These are phyloP conservation scores for Brachyptera risi DNA, from an alignment of 2,888 invertebrate species.

Conservation along the genomic window DNA sequence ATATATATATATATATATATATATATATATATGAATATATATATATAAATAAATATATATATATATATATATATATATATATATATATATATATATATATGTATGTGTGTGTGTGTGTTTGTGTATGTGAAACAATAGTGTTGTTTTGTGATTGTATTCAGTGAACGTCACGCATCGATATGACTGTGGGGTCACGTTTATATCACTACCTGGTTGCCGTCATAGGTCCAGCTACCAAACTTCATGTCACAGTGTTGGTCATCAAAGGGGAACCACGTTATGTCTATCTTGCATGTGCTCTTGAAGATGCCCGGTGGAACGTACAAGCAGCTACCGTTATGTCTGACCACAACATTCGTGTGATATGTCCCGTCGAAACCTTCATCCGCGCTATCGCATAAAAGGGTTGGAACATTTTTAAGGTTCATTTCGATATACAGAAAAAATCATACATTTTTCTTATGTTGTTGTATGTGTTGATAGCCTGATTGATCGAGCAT, in stretches of 20 bases:
- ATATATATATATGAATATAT: no score
- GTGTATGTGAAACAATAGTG: no score
- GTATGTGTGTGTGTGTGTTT: no score
- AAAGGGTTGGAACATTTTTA: not conserved
- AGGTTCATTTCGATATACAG: constrained; percentile 22
- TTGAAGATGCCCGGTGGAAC: constrained; percentile 99
- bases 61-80: no score
- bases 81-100: no score
- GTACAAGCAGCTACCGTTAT: constrained; percentile 98
- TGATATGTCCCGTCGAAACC: constrained; percentile 99
- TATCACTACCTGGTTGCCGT: constrained; percentile 82
- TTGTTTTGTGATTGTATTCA: no score
- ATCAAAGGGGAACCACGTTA: constrained; percentile 99
- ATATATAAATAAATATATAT: no score
- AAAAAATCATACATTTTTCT: constrained; percentile 18
- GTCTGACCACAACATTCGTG: constrained; percentile 98
- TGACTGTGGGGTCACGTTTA: constrained; percentile 18
- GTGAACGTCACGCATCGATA: not conserved
- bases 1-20: no score
- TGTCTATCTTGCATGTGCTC: constrained; percentile 99
- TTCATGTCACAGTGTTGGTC: constrained; percentile 99
- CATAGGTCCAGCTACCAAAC: constrained; percentile 99
- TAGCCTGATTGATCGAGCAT: no score
- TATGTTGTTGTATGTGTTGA: no score
- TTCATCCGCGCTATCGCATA: constrained; percentile 86